Conservation (phyloP, 1,140 invertebrate species). For the Musca vetustissima region DNA sequence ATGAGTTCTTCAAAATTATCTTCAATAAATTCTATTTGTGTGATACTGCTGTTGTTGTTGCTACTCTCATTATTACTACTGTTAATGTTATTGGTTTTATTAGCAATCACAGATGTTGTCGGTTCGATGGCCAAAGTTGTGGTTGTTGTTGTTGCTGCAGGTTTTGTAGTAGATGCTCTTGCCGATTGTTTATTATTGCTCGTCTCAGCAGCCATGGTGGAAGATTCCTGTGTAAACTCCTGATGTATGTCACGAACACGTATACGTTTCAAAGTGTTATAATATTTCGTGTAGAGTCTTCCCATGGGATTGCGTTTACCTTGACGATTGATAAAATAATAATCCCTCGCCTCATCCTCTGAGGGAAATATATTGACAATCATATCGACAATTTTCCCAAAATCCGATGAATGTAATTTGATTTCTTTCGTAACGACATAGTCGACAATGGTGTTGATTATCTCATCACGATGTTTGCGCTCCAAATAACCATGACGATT, state of each 20-base stretch:
- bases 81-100: slow-evolving; percentile 32
- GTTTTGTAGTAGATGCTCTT: slow-evolving; percentile 4
- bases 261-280: slow-evolving; percentile 15
- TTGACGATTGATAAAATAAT: slow-evolving; percentile 26
- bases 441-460: slow-evolving; percentile 19
- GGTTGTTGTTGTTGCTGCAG: neutral
- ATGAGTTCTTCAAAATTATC: slow-evolving; percentile 29
- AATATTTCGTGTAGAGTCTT: slow-evolving; percentile 26
- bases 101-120: slow-evolving; percentile 33
- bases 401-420: slow-evolving; percentile 4
- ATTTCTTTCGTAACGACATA: slow-evolving; percentile 21
- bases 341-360: slow-evolving; percentile 23
- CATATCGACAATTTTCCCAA: slow-evolving; percentile 17
- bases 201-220: neutral
- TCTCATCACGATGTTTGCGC: slow-evolving; percentile 22
- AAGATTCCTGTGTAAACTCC: slow-evolving; percentile 1
- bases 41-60: slow-evolving; percentile 34
- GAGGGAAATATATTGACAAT: slow-evolving; percentile 25
- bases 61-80: slow-evolving; percentile 20
- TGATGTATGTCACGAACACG: slow-evolving; percentile 12
- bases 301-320: slow-evolving; percentile 27
- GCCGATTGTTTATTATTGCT: neutral
- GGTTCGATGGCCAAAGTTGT: neutral
- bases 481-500: slow-evolving; percentile 22
- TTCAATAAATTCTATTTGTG: slow-evolving; percentile 22